Percentiles rank a stretch among this genome's conserved stretches.
Evolutionary conservation across 37 sponge, comb jelly and placozoan genomes (phyloP).

Genomic region (Mnemiopsis leidyi): DNA sequence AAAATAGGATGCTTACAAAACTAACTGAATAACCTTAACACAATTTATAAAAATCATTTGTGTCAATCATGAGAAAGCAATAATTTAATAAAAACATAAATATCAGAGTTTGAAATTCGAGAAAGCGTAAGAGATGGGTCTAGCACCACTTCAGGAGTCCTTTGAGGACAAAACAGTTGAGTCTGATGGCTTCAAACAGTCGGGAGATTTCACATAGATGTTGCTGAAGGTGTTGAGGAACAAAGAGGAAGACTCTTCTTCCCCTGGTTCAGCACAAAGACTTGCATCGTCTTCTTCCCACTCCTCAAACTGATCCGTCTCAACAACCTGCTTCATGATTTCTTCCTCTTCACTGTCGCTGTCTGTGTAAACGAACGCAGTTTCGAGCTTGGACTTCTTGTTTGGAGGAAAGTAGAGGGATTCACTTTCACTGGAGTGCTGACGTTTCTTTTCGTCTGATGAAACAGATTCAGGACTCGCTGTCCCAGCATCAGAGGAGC

Average conservation of each 20-base stretch:
- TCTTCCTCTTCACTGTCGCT: conserved; percentile 6
- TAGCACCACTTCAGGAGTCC: background rate
- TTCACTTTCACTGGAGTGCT: background rate
- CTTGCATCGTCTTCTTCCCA: background rate
- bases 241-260: conserved; percentile 40
- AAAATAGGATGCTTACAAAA: background rate
- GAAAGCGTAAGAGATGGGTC: background rate
- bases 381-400: background rate
- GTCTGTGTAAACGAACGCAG: conserved; percentile 11
- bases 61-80: background rate
- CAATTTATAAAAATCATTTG: background rate
- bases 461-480: background rate
- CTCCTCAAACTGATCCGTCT: background rate
- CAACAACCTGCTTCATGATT: background rate
- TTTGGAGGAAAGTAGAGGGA: background rate
- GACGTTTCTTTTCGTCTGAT: background rate
- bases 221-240: conserved; percentile 32
- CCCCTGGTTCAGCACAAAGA: background rate
- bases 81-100: background rate
- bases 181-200: conserved; percentile 30
- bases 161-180: background rate
- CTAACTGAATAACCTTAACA: background rate
- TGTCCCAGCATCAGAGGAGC: background rate
- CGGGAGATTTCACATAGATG: conserved; percentile 55
- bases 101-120: background rate